phyloP scores from a whole-genome alignment of 2,113 vertebrate species.

The Glaucomys volans region DNA sequence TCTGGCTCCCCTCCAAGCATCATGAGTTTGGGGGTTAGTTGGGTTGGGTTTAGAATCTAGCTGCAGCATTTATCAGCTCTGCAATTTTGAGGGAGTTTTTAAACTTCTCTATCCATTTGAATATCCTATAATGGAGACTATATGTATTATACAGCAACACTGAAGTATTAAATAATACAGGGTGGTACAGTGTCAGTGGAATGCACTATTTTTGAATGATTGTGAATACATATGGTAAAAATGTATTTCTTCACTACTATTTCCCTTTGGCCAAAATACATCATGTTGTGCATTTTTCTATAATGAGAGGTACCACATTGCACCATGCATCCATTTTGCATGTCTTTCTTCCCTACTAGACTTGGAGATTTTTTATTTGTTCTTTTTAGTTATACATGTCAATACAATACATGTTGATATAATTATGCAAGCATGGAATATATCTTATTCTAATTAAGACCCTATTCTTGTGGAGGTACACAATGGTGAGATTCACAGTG shows the following conservation, averaged over 20 bases:
- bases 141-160: neutral
- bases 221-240: neutral
- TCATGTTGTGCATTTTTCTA: neutral
- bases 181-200: neutral
- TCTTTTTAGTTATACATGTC: too few relatives aligned
- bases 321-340: neutral
- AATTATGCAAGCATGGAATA: too few relatives aligned
- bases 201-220: neutral
- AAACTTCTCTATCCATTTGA: neutral
- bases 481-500: too few relatives aligned
- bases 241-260: neutral
- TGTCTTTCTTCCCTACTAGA: neutral
- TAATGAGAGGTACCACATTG: neutral
- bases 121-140: neutral
- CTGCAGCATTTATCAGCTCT: neutral
- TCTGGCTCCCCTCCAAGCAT: neutral
- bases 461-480: too few relatives aligned
- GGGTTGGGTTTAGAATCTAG: neutral
- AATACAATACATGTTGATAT: too few relatives aligned
- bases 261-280: neutral
- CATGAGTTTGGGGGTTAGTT: neutral
- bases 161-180: neutral
- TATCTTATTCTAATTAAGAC: too few relatives aligned
- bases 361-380: neutral
- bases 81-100: neutral